Conservation (phyloP, 2,888 invertebrate species). For the Orthosia gothica region DNA sequence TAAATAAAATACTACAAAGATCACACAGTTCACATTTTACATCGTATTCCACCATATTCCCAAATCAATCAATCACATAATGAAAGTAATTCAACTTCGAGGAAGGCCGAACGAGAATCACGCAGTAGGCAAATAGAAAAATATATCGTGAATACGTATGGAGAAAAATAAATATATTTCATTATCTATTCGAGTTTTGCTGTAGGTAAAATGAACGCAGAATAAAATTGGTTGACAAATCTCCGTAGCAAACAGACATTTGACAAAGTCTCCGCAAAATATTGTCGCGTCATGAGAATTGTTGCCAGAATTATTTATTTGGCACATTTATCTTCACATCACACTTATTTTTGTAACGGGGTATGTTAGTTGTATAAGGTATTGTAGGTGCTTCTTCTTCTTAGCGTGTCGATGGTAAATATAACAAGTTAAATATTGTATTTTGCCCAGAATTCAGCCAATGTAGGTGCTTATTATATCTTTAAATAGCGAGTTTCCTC, state of each 20-base stretch:
- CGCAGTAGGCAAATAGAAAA: slow-evolving; percentile 13
- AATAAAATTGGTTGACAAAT: slow-evolving; percentile 37
- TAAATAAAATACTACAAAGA: background rate
- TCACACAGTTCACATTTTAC: background rate
- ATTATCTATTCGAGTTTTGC: slow-evolving; percentile 8
- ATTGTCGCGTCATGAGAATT: slow-evolving; percentile 11
- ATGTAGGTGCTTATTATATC: background rate
- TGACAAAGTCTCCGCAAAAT: slow-evolving; percentile 29
- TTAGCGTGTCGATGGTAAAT: no score
- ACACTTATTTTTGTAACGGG: background rate
- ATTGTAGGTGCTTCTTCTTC: background rate
- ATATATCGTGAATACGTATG: slow-evolving; percentile 5
- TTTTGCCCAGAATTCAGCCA: no score
- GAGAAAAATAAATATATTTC: slow-evolving; percentile 2
- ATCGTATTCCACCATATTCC: background rate
- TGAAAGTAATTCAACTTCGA: slow-evolving; percentile 36
- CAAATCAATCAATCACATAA: slow-evolving; percentile 20
- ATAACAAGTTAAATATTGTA: no score
- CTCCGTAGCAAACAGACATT: slow-evolving; percentile 44
- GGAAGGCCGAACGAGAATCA: background rate
- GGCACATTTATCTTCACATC: background rate
- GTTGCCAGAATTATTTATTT: slow-evolving; percentile 34
- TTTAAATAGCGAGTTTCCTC: no score
- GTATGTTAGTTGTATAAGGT: background rate
- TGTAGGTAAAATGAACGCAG: slow-evolving; percentile 17